Conservation (phyloP, 35 echinoderm and acorn worm genomes). For the Amphiura filiformis region DNA sequence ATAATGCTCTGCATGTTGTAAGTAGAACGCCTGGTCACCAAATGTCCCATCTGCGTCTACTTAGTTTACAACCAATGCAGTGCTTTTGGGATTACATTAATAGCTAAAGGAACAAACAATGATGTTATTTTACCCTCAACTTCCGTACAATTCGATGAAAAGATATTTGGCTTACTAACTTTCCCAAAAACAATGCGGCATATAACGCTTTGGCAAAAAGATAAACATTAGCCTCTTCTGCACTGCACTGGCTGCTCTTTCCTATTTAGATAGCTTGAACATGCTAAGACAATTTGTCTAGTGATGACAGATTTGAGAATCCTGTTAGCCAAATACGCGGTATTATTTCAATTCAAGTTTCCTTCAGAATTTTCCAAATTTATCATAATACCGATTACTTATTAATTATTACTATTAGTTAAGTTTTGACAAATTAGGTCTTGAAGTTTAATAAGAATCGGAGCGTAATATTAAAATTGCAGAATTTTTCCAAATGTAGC, state of each 20-base stretch:
- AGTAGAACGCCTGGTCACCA: too few species aligned
- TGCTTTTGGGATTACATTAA: background rate
- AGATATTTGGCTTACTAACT: background rate
- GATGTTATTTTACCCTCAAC: background rate
- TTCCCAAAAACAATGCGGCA: background rate
- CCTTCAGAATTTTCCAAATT: too few species aligned
- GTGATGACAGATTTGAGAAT: background rate
- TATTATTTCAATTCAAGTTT: too few species aligned
- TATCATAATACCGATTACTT: too few species aligned
- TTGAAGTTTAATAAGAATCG: too few species aligned
- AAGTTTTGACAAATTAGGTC: too few species aligned
- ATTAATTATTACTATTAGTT: too few species aligned
- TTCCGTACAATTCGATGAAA: background rate
- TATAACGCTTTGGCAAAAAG: background rate
- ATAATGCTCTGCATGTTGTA: too few species aligned
- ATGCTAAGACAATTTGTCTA: background rate
- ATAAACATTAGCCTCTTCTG: background rate
- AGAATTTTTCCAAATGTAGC: too few species aligned
- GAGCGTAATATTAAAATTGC: too few species aligned
- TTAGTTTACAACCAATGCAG: background rate
- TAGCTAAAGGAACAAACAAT: background rate
- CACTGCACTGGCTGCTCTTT: background rate
- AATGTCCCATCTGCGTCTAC: background rate
- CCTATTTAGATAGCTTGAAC: slow-evolving; percentile 2
- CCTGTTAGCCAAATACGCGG: too few species aligned